phyloP scores from a whole-genome alignment of 2,113 vertebrate genomes.

The Orthonyx spaldingii region DNA sequence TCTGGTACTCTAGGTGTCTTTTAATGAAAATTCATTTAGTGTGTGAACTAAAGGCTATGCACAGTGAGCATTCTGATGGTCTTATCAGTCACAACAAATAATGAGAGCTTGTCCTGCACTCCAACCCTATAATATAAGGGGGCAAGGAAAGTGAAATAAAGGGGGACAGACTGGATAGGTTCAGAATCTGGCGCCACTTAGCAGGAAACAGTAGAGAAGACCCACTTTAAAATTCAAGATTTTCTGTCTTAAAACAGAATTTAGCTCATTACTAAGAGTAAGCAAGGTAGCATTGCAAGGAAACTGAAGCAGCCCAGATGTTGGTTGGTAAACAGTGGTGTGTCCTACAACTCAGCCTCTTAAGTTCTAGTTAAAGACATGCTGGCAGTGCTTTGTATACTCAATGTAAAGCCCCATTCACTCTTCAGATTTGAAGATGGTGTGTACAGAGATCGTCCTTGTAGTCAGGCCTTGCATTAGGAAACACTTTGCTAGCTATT shows the following conservation, averaged over 20 bases:
- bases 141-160: neutral
- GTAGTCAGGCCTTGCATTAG: neutral
- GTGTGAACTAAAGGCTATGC: neutral
- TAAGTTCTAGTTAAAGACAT: neutral
- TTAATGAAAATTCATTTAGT: neutral
- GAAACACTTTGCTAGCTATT: neutral
- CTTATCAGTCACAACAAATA: neutral
- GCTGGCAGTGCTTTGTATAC: neutral
- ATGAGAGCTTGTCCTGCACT: neutral
- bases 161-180: neutral
- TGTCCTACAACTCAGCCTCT: neutral
- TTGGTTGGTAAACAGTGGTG: neutral
- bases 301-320: neutral
- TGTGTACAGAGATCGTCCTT: neutral
- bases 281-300: neutral
- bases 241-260: neutral
- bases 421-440: neutral
- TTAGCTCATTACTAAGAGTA: neutral
- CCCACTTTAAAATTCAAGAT: neutral
- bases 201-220: neutral
- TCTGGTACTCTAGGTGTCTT: slow-evolving; percentile 25
- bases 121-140: neutral
- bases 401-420: neutral
- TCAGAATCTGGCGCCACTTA: neutral
- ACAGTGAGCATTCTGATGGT: neutral